Base-by-base conservation (phyloP, 1,140 invertebrate species). In the Onthophagus taurus region DNA sequence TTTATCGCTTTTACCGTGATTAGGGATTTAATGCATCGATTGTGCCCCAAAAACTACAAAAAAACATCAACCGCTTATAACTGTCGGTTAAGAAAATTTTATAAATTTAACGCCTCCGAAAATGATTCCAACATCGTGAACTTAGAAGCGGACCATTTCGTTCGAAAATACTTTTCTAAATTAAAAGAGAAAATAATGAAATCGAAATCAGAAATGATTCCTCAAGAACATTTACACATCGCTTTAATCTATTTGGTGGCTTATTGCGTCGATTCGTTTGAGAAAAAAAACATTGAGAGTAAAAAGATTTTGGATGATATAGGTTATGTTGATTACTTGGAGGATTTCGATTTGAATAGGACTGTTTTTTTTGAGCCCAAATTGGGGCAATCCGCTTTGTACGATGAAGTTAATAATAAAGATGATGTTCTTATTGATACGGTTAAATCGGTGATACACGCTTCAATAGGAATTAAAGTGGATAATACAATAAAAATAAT, bases 51-150 rank as follows among this genome's bases (percentile, higher is more conserved):
- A 73, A 7, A 41, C 13, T 55, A 65, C 17, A 80, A 84, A 50
- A 87, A 87, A 60, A 85, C 83, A 0, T 78, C 79, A 7, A 3
- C 13, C 2, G 80, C 83, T 0, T 83, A 80, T 60, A 75, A 80
- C 45, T 62, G 83, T 5, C 64, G 83, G 13, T 60, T 82, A 65
- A 57, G 80, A 58, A 76, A 76, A 50, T 74, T 77, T 42, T 63
- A 68, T 0, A 61, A 67, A 3, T 78, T 76, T 0, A 55, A 63
- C 4, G 66, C 74, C 14, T 77, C 73, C 50, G 69, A 81, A 0
- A 54, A 67, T 9, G 19, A 36, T 36, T 36, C 7, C 7, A 24
- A 26, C 21, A n/a, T 26, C 6, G 12, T 24, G n/a, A 23, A 39
- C n/a, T 26, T 26, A n/a, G 23, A 29, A 29, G 29, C 20, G 20